Evolutionary conservation across 1,140 invertebrate species (phyloP).

Genomic region (Drosophila auraria): DNA sequence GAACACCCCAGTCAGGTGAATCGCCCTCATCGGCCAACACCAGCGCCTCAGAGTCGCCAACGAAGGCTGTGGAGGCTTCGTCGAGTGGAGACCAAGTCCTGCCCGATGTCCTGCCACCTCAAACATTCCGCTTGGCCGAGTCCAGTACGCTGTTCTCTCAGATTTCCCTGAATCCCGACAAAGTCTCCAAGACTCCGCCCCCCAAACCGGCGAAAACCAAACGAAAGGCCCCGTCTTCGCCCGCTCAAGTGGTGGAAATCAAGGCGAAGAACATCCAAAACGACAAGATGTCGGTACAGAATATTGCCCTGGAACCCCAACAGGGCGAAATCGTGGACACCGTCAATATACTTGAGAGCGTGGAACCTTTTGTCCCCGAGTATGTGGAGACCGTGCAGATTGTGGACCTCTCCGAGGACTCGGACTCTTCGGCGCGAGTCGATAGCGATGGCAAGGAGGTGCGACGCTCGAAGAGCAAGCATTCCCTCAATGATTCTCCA

Average conservation of each 20-base stretch:
- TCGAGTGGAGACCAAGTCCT: constrained; percentile 49
- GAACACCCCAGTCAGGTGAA: constrained; percentile 72
- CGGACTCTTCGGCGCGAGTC: constrained; percentile 71
- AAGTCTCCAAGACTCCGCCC: constrained; percentile 15
- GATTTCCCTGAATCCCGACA: constrained; percentile 86
- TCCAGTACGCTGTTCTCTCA: constrained; percentile 90
- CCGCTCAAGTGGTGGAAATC: constrained; percentile 79
- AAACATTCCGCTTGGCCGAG: constrained; percentile 88
- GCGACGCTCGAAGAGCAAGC: constrained; percentile 73
- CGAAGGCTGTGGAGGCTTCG: constrained; percentile 3
- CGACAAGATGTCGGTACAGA: constrained; percentile 84
- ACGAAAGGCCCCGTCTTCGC: constrained; percentile 59
- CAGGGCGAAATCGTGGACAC: constrained; percentile 81
- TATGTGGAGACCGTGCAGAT: constrained; percentile 84
- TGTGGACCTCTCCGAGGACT: constrained; percentile 81
- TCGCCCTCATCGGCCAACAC: constrained; percentile 35
- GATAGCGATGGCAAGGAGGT: constrained; percentile 65
- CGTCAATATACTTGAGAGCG: constrained; percentile 82
- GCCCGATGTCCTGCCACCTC: constrained; percentile 83
- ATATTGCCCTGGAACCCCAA: constrained; percentile 70
- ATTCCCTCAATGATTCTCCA: constrained; percentile 54
- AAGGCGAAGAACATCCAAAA: constrained; percentile 79
- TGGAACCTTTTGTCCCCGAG: constrained; percentile 79
- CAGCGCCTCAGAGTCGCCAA: constrained; percentile 35
- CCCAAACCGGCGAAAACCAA: constrained; percentile 63